Evolutionary conservation across 2,888 invertebrate species (phyloP).

Genomic region (Blomia tropicalis): DNA sequence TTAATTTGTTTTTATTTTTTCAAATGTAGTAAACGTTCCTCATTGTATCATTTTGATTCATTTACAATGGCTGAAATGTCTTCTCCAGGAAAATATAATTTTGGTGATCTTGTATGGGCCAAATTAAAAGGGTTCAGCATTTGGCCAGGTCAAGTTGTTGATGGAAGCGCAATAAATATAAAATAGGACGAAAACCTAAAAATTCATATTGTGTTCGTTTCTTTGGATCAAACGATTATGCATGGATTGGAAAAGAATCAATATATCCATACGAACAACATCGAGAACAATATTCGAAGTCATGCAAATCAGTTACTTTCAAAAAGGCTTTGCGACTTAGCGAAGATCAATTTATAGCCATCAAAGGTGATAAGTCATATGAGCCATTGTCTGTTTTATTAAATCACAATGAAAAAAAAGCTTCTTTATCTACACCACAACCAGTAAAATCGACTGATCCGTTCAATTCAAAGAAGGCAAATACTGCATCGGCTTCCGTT

Average conservation of each 20-base stretch:
- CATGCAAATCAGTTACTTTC: conserved; percentile 56
- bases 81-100: not conserved
- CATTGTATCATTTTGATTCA: no score
- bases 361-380: not conserved
- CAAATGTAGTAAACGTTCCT: no score
- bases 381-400: not conserved
- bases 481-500: not conserved
- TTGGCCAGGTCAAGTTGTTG: conserved; percentile 27
- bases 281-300: conserved; percentile 58
- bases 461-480: conserved; percentile 11
- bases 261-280: conserved; percentile 34
- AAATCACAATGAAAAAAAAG: not conserved
- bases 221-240: conserved; percentile 31
- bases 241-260: not conserved
- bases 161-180: no score
- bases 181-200: no score
- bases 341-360: conserved; percentile 41
- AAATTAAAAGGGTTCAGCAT: conserved; percentile 27
- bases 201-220: conserved; percentile 28
- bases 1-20: no score
- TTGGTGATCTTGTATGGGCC: conserved; percentile 28
- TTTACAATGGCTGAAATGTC: not conserved
- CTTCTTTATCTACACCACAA: not conserved
- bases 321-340: conserved; percentile 64
- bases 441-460: not conserved